These are phyloP conservation scores for Xestia xanthographa DNA, from an alignment of 2,888 invertebrate genomes.

Conservation along the genomic window DNA sequence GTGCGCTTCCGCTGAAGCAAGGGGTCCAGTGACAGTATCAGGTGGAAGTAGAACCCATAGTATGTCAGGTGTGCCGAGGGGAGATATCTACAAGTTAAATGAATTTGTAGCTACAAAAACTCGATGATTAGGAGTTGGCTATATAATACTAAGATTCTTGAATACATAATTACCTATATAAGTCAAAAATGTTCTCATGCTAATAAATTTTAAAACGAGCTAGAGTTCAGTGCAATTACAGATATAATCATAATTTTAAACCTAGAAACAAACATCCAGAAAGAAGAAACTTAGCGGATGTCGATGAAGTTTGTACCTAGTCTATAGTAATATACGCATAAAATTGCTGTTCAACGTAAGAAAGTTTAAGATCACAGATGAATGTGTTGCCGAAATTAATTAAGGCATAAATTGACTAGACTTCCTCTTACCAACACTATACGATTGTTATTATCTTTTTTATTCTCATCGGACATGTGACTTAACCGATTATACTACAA, in stretches of 20 bases:
- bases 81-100: slow-evolving; percentile 24
- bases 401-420: neutral
- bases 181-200: slow-evolving; percentile 17
- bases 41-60: slow-evolving; percentile 56
- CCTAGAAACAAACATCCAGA: neutral
- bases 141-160: neutral
- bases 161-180: slow-evolving; percentile 8
- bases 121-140: slow-evolving; percentile 1
- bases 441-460: slow-evolving; percentile 6
- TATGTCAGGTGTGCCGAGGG: slow-evolving; percentile 32
- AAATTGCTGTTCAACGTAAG: neutral
- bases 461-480: slow-evolving; percentile 10
- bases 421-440: neutral
- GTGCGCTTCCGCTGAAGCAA: slow-evolving; percentile 77
- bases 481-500: slow-evolving; percentile 13
- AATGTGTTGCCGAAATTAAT: neutral
- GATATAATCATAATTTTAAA: slow-evolving; percentile 19
- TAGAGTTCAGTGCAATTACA: slow-evolving; percentile 19
- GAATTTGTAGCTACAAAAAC: neutral
- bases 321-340: neutral
- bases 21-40: slow-evolving; percentile 63
- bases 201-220: slow-evolving; percentile 6
- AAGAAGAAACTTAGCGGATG: neutral
- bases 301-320: neutral
- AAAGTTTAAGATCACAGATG: neutral